phyloP scores from a whole-genome alignment of 1,140 invertebrate species.

The Bombyx mandarina region DNA sequence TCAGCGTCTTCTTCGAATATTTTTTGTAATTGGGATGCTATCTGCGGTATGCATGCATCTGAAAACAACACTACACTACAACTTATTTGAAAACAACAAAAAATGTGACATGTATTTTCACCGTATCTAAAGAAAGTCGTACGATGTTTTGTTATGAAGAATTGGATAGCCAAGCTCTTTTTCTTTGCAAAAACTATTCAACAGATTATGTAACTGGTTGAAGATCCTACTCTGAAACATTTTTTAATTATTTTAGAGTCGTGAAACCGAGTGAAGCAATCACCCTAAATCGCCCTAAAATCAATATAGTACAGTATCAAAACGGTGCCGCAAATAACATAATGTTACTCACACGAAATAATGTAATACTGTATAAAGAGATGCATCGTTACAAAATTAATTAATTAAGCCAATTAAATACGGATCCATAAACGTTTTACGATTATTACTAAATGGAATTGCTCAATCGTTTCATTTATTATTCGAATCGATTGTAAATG shows the following conservation, averaged over 20 bases:
- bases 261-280: too few relatives aligned
- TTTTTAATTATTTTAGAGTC: too few relatives aligned
- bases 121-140: too few relatives aligned
- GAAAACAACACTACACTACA: not conserved
- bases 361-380: not conserved
- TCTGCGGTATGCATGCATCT: not conserved
- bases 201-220: too few relatives aligned
- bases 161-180: too few relatives aligned
- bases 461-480: slow-evolving; percentile 7
- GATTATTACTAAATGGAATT: slow-evolving; percentile 1
- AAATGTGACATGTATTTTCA: too few relatives aligned
- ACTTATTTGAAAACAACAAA: too few relatives aligned
- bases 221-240: too few relatives aligned
- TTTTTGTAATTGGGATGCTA: slow-evolving; percentile 1
- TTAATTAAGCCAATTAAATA: not conserved
- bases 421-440: not conserved
- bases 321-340: not conserved
- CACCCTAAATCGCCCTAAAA: too few relatives aligned
- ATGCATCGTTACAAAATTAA: slow-evolving; percentile 4
- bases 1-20: slow-evolving; percentile 19
- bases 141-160: too few relatives aligned
- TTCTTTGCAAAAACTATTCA: too few relatives aligned
- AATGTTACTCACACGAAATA: slow-evolving; percentile 1
- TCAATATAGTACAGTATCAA: too few relatives aligned
- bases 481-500: not conserved